Base-by-base conservation (phyloP, 2,797 vertebrate species). In the Pyrocephalus nanus region DNA sequence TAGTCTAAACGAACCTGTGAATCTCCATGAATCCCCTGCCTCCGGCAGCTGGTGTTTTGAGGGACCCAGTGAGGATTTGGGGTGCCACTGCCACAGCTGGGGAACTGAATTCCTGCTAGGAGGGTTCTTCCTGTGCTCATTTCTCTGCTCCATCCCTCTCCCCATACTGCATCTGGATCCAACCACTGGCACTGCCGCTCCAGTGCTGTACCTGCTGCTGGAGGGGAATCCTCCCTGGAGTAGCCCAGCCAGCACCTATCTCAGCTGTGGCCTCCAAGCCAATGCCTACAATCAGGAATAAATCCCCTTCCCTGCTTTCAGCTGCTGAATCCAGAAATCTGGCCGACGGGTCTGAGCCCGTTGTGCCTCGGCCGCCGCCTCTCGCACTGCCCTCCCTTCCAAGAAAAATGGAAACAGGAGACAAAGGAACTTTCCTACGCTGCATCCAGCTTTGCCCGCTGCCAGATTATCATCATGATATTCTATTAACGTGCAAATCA, bases 381-480 rank as follows among this genome's bases (percentile, higher is more conserved):
- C 84, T 51, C 8, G 5, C 50, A 3, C 88, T 36, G 53, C 58
- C 11, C 61, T 93, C 71, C 48, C 45, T 83, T 96, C 97, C 97
- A 96, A 95, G 95, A 96, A 96, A 93, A 88, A 93, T 77, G 94
- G 95, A 96, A 96, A 94, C 70, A 90, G 93, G 94, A 83, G 96
- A 94, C 43, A 95, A 82, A 67, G 55, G 93, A 95, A 94, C 93
- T 96, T 96, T 95, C 94, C 96, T 93, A 82, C 2, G 2, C 60
- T 13, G 61, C 70, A 32, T 95, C 96, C 96, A 91, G 96, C 74
- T 61, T 19, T 38, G 53, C 13, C 90, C 73, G 15, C 86, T 95
- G 97, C 95, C 94, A 95, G 93, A 87, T 19, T 64, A 80, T 88
- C 87, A 79, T 82, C 42, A 10, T 50, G 90, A 93, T 57, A 27